Evolutionary conservation across 2,113 vertebrate species (phyloP).

Genomic region (Solenodon paradoxus): DNA sequence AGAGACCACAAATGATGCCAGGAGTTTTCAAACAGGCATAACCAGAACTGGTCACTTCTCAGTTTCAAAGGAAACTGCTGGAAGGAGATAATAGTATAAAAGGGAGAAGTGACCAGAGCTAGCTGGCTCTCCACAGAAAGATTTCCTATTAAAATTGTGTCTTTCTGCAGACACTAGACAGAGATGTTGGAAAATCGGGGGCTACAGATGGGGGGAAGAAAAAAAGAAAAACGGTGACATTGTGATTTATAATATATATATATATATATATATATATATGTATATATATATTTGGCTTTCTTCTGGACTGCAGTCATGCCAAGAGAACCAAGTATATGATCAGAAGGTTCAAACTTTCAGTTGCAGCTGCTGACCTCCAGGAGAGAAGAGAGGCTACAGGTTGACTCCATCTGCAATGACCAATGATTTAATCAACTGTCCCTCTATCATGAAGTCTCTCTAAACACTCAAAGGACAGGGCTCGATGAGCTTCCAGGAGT

Average conservation of each 20-base stretch:
- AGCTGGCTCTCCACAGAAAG: not conserved
- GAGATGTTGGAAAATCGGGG: not conserved
- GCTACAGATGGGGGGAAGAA: not conserved
- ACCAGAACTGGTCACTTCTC: not conserved
- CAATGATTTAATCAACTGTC: not conserved
- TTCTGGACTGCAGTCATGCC: not conserved
- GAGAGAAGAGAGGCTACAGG: not conserved
- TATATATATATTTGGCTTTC: no score
- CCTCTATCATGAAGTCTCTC: not conserved
- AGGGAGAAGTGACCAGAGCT: not conserved
- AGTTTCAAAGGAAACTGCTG: not conserved
- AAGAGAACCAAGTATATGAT: not conserved
- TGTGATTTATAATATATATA: not conserved
- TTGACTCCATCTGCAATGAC: not conserved
- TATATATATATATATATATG: not conserved
- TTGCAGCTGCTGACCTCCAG: not conserved
- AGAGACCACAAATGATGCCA: not conserved
- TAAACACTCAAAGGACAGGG: not conserved
- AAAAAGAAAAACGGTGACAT: not conserved
- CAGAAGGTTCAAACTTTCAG: not conserved
- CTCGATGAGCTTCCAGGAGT: no score
- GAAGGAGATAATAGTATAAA: not conserved
- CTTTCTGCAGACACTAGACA: not conserved
- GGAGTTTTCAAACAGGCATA: not conserved
- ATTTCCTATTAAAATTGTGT: not conserved